Evolutionary conservation across 2,888 invertebrate genomes (phyloP).

Genomic region (Strigamia maritima): DNA sequence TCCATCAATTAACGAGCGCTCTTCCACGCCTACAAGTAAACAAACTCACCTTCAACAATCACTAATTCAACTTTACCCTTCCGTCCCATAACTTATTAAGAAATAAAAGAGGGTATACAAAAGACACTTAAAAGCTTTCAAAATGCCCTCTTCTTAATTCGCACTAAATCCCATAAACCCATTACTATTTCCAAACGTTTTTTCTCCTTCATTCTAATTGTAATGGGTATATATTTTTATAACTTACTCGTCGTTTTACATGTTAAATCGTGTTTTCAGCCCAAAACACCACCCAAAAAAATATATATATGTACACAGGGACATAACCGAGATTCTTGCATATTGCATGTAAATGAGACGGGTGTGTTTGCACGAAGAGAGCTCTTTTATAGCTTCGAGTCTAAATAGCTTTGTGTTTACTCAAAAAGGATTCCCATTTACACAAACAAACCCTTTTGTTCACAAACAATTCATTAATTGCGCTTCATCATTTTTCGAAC

Average conservation of each 20-base stretch:
- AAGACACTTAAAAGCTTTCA: constrained; percentile 2
- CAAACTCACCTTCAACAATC: not conserved
- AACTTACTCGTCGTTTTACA: constrained; percentile 8
- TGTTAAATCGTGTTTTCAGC: not conserved
- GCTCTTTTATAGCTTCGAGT: not conserved
- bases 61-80: not conserved
- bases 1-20: not conserved
- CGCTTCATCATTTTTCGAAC: not conserved
- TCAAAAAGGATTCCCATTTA: not conserved
- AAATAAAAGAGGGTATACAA: not conserved
- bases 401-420: not conserved
- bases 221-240: not conserved
- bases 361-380: not conserved
- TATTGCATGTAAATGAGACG: constrained; percentile 7
- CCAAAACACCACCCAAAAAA: not conserved
- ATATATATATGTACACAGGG: not conserved
- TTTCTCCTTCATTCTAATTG: not conserved
- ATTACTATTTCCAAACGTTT: not conserved
- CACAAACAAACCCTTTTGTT: not conserved
- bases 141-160: not conserved
- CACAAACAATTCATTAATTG: not conserved
- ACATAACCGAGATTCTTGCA: not conserved
- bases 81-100: not conserved
- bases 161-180: not conserved
- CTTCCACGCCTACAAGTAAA: not conserved